Percentiles rank a stretch among this genome's conserved stretches.
Evolutionary conservation across 2,113 vertebrate species (phyloP).

Genomic region (Chaetodon auriga): DNA sequence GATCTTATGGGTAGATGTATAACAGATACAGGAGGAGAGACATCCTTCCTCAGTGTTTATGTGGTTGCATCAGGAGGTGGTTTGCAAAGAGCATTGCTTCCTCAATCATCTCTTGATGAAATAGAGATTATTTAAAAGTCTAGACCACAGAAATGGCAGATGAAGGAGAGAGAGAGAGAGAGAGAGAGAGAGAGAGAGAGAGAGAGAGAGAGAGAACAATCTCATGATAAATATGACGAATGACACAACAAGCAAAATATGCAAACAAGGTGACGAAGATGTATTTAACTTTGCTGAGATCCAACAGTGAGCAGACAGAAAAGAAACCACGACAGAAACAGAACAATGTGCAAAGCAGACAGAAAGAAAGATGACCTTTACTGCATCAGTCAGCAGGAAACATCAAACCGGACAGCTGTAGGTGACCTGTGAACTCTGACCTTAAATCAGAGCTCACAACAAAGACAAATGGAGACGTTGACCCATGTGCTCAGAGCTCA

Average conservation of each 20-base stretch:
- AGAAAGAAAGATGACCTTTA: constrained; percentile 8
- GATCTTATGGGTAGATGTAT: not conserved
- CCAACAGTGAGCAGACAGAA: not conserved
- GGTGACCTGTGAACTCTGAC: constrained; percentile 50
- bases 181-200: not conserved
- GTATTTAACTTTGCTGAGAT: not conserved
- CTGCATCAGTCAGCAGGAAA: constrained; percentile 21
- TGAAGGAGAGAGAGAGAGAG: not conserved
- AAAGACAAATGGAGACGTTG: constrained; percentile 36
- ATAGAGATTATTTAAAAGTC: constrained; percentile 10
- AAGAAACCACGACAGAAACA: not conserved
- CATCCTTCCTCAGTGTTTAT: not conserved
- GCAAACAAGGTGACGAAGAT: not conserved
- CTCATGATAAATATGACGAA: not conserved
- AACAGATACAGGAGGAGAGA: not conserved
- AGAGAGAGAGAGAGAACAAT: not conserved
- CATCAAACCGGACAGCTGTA: not conserved
- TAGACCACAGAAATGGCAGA: not conserved
- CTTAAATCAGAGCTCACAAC: constrained; percentile 36
- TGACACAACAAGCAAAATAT: not conserved
- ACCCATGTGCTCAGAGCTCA: constrained; percentile 10
- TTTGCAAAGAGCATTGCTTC: not conserved
- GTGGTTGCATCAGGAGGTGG: no score
- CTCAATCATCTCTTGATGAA: constrained; percentile 21
- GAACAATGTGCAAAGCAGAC: not conserved